Conservation (phyloP, 30 jellyfish, hydroid and myxozoan genomes). For the Turritopsis dohrnii region DNA sequence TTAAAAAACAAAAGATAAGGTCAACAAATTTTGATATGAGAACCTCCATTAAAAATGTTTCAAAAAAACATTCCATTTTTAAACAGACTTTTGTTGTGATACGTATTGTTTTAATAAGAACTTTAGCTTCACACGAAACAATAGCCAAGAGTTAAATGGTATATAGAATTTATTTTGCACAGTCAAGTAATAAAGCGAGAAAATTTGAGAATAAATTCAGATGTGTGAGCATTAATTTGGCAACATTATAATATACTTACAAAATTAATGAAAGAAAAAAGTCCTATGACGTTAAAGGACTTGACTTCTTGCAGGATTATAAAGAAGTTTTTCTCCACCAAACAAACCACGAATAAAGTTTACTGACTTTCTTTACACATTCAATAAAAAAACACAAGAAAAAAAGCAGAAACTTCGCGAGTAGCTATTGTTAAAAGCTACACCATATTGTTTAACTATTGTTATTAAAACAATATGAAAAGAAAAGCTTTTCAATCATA, state of each 20-base stretch:
- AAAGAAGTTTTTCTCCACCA: neutral
- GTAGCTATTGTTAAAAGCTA: slow-evolving; percentile 4
- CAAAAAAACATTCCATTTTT: neutral
- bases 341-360: neutral
- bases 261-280: neutral
- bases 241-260: neutral
- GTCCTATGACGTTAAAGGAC: neutral
- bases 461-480: slow-evolving; percentile 16
- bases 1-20: slow-evolving; percentile 20
- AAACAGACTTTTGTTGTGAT: slow-evolving; percentile 9
- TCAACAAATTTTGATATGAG: slow-evolving; percentile 11
- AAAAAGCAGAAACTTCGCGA: neutral
- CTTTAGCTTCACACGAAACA: neutral
- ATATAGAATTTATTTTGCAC: neutral
- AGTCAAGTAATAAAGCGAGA: neutral
- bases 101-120: neutral
- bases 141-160: neutral
- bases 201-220: neutral
- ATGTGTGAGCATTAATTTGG: neutral
- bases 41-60: neutral
- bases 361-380: neutral
- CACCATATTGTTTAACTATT: slow-evolving; percentile 6
- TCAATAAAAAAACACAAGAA: neutral
- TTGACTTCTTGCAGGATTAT: neutral
- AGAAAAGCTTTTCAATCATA: slow-evolving; percentile 21